Conservation (phyloP, 2,113 vertebrate species). For the Stictonetta naevosa region DNA sequence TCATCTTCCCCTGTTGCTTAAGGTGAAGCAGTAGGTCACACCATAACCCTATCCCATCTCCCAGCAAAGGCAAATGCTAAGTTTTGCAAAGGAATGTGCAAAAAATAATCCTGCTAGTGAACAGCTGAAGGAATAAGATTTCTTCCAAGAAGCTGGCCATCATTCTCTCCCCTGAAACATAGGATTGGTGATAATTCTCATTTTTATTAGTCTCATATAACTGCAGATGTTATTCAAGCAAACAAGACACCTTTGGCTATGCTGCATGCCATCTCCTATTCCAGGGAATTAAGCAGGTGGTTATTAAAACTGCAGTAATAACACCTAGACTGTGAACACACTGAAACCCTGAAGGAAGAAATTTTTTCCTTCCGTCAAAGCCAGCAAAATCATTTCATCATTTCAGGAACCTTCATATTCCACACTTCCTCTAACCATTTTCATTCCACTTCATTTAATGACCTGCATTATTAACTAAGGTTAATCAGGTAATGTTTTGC, state of each 20-base stretch:
- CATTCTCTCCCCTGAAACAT: not conserved
- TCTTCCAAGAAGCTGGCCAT: not conserved
- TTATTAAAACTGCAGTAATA: slow-evolving; percentile 44
- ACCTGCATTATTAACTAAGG: slow-evolving; percentile 52
- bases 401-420: slow-evolving; percentile 37
- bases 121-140: not conserved
- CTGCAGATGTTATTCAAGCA: not conserved
- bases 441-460: slow-evolving; percentile 38
- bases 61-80: not conserved
- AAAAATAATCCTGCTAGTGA: not conserved
- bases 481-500: slow-evolving; percentile 29
- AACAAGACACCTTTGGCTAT: not conserved
- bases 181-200: not conserved
- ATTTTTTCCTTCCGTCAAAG: slow-evolving; percentile 40
- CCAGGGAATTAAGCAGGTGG: slow-evolving; percentile 30
- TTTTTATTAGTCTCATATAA: not conserved
- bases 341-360: slow-evolving; percentile 52
- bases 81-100: not conserved
- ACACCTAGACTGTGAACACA: not conserved
- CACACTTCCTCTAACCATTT: slow-evolving; percentile 49
- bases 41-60: not conserved
- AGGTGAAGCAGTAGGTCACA: not conserved
- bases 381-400: slow-evolving; percentile 19
- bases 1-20: not conserved
- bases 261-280: not conserved